phyloP scores from a whole-genome alignment of 1,140 invertebrate species.

The Leptinotarsa defecta region DNA sequence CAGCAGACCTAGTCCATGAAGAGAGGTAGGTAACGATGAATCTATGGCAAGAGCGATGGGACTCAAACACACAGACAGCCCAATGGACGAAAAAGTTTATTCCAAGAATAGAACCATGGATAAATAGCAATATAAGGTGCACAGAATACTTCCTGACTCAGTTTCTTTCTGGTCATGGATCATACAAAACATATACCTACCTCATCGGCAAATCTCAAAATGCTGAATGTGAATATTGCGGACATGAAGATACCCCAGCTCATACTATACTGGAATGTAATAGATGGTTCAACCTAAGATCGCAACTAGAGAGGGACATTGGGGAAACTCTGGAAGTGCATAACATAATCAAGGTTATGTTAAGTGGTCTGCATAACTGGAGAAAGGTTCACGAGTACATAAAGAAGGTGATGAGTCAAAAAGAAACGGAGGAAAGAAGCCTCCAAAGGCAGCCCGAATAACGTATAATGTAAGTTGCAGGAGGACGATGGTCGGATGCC shows the following conservation, averaged over 20 bases:
- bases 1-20: too few relatives aligned
- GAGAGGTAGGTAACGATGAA: too few relatives aligned
- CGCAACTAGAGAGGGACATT: neutral
- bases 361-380: neutral
- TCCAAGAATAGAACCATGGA: conserved; percentile 15
- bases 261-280: neutral
- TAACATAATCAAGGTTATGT: neutral
- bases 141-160: conserved; percentile 28
- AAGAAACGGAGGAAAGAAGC: neutral
- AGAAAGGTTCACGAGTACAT: neutral
- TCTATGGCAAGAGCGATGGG: neutral
- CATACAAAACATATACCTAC: conserved; percentile 23
- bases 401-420: neutral
- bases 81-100: conserved; percentile 29
- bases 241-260: neutral
- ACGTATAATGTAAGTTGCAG: too few relatives aligned
- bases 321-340: neutral
- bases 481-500: too few relatives aligned
- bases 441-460: neutral
- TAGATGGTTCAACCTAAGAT: neutral
- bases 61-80: neutral
- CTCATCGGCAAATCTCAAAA: conserved; percentile 5
- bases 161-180: conserved; percentile 20
- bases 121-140: conserved; percentile 15
- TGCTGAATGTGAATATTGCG: neutral